Percentiles rank a stretch among this genome's conserved stretches.
Conservation (phyloP, 2,888 invertebrate species). For the Tetragonula carbonaria region DNA sequence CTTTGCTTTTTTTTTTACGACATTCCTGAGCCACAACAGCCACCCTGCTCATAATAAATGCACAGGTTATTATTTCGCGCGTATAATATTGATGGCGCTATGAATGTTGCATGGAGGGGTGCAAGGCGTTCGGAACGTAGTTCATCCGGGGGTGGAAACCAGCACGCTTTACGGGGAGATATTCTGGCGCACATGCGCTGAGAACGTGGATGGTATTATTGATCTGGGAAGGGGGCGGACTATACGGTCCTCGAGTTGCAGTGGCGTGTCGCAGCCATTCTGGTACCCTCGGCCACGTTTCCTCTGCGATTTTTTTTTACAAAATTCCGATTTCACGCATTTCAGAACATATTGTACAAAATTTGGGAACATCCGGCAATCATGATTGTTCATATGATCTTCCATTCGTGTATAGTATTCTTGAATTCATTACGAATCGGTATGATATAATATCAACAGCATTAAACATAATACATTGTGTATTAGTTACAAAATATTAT, state of each 20-base stretch:
- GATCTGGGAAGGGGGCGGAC: slow-evolving; percentile 77
- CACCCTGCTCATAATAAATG: slow-evolving; percentile 79
- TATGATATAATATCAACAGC: too few species aligned
- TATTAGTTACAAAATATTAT: too few species aligned
- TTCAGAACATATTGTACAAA: background rate
- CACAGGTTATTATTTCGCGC: slow-evolving; percentile 83
- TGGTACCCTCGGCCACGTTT: slow-evolving; percentile 52
- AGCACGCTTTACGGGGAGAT: slow-evolving; percentile 61
- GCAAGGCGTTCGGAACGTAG: slow-evolving; percentile 69
- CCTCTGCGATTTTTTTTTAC: background rate
- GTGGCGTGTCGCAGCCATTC: slow-evolving; percentile 73
- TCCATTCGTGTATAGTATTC: too few species aligned
- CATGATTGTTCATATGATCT: too few species aligned
- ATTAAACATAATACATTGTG: too few species aligned
- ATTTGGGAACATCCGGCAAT: background rate
- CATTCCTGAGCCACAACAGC: slow-evolving; percentile 25
- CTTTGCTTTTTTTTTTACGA: slow-evolving; percentile 41
- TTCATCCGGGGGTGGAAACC: slow-evolving; percentile 73
- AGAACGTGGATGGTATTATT: slow-evolving; percentile 80
- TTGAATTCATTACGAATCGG: too few species aligned
- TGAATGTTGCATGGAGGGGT: slow-evolving; percentile 82
- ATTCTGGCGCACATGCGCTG: slow-evolving; percentile 77
- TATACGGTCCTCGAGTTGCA: slow-evolving; percentile 72
- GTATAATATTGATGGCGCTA: slow-evolving; percentile 83
- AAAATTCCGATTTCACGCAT: too few species aligned